phyloP scores from a whole-genome alignment of 1,140 invertebrate genomes.

The Trichonephila clavipes region DNA sequence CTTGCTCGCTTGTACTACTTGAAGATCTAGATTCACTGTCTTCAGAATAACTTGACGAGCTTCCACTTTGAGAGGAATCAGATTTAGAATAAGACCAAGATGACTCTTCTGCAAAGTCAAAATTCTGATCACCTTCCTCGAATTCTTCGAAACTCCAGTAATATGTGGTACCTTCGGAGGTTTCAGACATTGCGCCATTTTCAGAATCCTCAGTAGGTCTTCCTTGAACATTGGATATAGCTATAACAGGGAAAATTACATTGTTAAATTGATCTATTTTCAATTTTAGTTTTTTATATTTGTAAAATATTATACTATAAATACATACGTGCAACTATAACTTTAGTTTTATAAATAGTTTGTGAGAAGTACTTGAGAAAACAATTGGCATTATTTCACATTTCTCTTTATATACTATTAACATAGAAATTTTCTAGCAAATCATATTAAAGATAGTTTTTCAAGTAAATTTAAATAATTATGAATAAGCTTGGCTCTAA shows the following conservation, averaged over 20 bases:
- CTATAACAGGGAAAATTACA: background rate
- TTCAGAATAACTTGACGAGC: background rate
- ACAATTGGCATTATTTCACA: background rate
- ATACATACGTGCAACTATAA: background rate
- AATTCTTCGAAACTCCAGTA: background rate
- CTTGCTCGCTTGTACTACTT: background rate
- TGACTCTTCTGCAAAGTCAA: background rate
- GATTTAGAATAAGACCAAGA: background rate
- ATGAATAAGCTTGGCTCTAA: too few species aligned
- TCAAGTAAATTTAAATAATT: too few species aligned
- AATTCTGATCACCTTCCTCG: background rate
- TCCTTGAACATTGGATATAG: conserved; percentile 10
- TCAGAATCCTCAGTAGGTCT: conserved; percentile 6
- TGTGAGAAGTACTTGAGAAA: background rate
- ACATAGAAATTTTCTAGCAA: background rate
- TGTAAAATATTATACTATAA: too few species aligned
- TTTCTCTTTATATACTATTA: background rate
- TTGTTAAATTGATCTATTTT: background rate
- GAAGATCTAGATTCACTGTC: background rate
- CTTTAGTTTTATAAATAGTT: background rate
- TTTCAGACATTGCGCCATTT: background rate
- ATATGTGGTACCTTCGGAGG: background rate
- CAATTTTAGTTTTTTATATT: too few species aligned
- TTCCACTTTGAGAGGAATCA: background rate
- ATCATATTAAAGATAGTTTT: too few species aligned